A percentile compares a stretch with the other conserved stretches of the same genome.
phyloP scores from a whole-genome alignment of 2,797 vertebrate species.

The Rhabdomys pumilio region DNA sequence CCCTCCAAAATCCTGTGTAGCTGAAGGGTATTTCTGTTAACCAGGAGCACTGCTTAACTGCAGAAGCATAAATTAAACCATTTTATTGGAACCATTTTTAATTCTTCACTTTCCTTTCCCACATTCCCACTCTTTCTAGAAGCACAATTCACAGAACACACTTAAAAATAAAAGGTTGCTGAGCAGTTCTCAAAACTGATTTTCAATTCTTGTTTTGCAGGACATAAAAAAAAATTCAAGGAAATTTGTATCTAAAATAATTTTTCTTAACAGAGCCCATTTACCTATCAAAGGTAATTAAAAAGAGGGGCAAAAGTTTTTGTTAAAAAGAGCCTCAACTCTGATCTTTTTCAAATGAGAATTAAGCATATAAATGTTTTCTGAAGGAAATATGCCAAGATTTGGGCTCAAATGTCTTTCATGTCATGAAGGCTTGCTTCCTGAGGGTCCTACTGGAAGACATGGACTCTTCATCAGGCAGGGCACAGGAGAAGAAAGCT shows the following conservation, averaged over 20 bases:
- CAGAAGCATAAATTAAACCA: conserved; percentile 92
- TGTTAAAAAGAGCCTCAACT: background rate
- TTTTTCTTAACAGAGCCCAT: conserved; percentile 60
- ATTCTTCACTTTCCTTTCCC: conserved; percentile 87
- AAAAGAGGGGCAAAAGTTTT: conserved; percentile 10
- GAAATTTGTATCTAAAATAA: conserved; percentile 47
- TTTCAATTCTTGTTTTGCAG: conserved; percentile 80
- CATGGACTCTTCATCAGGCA: background rate
- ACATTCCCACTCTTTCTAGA: conserved; percentile 80
- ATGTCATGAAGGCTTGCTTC: background rate
- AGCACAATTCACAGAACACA: conserved; percentile 88
- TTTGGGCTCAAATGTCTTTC: background rate
- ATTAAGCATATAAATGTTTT: conserved; percentile 60
- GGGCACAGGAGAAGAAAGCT: background rate
- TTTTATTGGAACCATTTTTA: conserved; percentile 92
- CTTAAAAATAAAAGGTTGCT: conserved; percentile 80
- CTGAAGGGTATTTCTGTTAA: conserved; percentile 97
- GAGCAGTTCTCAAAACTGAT: conserved; percentile 81
- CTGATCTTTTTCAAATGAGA: conserved; percentile 58
- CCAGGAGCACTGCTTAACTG: conserved; percentile 92
- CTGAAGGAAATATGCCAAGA: background rate
- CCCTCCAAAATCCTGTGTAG: conserved; percentile 93
- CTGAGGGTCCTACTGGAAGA: background rate
- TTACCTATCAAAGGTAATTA: conserved; percentile 72
- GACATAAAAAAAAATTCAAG: conserved; percentile 80